These are phyloP conservation scores for Artibeus lituratus DNA, from an alignment of 2,797 vertebrate species.

Conservation along the genomic window DNA sequence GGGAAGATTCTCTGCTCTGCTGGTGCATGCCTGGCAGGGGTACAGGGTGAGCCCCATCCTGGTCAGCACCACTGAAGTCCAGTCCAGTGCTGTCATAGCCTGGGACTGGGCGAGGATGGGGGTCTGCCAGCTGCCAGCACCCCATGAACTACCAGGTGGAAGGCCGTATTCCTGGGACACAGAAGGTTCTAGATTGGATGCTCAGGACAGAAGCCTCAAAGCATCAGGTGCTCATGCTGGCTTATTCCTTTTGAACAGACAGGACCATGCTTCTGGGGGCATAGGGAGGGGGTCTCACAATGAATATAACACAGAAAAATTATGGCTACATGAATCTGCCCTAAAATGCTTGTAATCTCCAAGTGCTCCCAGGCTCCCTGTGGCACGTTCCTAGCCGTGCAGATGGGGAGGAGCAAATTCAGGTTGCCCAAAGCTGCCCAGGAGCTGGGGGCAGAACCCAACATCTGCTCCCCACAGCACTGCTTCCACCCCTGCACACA, in stretches of 20 bases:
- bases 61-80: background rate
- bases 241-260: background rate
- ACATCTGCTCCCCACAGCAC: background rate
- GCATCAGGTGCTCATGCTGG: fast-evolving
- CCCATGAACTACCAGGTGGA: background rate
- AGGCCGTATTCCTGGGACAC: background rate
- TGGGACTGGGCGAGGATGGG: background rate
- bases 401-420: background rate
- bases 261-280: background rate
- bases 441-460: background rate
- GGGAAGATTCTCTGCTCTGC: background rate
- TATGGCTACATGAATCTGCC: background rate
- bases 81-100: background rate
- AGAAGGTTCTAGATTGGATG: background rate
- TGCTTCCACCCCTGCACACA: background rate
- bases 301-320: background rate
- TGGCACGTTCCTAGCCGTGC: background rate
- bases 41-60: background rate
- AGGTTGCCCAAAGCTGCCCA: background rate
- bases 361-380: background rate
- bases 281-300: background rate
- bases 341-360: background rate
- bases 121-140: no score
- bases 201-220: background rate
- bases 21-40: background rate